Base-by-base conservation (phyloP, 1,140 invertebrate species). In the Drosophila tropicalis region DNA sequence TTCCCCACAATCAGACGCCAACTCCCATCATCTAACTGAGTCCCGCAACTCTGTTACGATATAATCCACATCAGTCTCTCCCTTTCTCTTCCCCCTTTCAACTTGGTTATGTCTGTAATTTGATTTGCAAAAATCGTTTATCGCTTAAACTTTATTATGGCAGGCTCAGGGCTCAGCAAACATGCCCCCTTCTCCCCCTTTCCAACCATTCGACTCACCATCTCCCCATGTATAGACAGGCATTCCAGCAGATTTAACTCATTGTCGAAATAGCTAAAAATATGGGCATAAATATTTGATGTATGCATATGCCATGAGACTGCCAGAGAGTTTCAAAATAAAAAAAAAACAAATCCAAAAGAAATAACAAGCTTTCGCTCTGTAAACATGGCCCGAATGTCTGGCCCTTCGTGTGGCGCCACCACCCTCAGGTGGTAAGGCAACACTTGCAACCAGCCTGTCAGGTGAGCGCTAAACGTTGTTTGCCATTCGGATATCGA, bases 401-500 rank as follows among this genome's bases (percentile, higher is more conserved):
- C 17, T 51, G 44, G 15, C 6, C 73, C 65, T 13, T 15, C 67
- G 29, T 32, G 54, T 25, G 72, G 29, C 29, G 29, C 29, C 29
- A 29, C 56, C 64, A 51, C 83, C 84, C 84, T 67, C 76, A 66
- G 80, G 84, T 72, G 39, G 73, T 65, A 41, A 36, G 71, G 80
- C 84, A 74, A 80, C 84, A 87, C 83, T 89, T 83, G 67, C 72
- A 40, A 36, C 36, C 56, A 61, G 57, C 64, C 51, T 56, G 76
- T 72, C 79, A 89, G 44, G 44, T 51, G 80, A 89, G 84, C 84
- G 84, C 84, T 87, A 87, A 87, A 89, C 85, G 76, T 74, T 89
- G 85, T 90, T 89, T 89, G 84, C 84, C 85, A 71, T 81, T 84
- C 80, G 84, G 70, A 84, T 89, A 90, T 89, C 81, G 85, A 84